Base-by-base conservation (phyloP, 2,113 vertebrate species). In the Hassar affinis region DNA sequence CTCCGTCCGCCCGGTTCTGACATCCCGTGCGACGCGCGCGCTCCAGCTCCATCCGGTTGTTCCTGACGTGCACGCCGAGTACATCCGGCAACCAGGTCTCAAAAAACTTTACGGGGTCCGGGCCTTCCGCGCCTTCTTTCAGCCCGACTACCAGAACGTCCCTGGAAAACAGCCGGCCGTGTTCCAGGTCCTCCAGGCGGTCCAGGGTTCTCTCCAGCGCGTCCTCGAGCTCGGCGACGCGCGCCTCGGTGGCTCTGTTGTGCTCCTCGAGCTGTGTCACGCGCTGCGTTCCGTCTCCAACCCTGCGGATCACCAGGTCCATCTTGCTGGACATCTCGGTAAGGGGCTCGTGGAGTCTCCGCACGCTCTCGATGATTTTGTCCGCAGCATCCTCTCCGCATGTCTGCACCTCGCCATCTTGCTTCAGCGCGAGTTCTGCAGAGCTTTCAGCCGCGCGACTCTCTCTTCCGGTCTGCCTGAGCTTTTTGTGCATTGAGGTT, bases 401-500 rank as follows among this genome's bases (percentile, higher is more conserved):
- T 33, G 27, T 52, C 72, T 20, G 4, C 72, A 5, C 4, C 74
- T 76, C 27, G 74, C 30, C 74, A 76, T 76, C 49, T 76, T 33
- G 74, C 72, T 54, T 27, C 22, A 33, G 30, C 35, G 42, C 20
- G 35, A 38, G 45, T 15, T 30, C 0, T 18, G 72, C 49, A 35
- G 72, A 18, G 49, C 72, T 20, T 54, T 35, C 49, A 18, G 49
- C 30, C 74, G 74, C 3, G 8, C 17, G 49, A 6, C 7, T 30
- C 18, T 6, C 51, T 76, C 74, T 54, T 76, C 51, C 74, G 18
- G 27, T 35, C 5, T 54, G 74, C 9, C 35, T 33, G 17, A 76
- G 74, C 12, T 76, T 76, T 18, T 76, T 76, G 74, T 76, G 74
- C 74, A 76, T 76, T 54, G 20, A 54, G 8, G 25, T 9, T 72